phyloP scores from a whole-genome alignment of 2,888 invertebrate species.

The Zele albiditarsus region DNA sequence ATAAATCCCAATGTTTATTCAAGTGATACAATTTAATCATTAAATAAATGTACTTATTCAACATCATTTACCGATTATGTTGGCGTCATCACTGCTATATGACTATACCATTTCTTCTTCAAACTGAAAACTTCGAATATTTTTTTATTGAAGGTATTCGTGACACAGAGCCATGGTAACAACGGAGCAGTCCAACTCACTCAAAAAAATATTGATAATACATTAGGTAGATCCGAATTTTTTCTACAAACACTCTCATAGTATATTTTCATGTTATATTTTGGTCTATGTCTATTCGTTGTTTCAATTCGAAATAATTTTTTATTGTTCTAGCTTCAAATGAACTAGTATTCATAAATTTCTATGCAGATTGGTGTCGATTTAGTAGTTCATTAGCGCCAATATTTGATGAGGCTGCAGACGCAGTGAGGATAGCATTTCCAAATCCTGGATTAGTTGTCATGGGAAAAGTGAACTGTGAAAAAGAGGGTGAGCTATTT shows the following conservation, averaged over 20 bases:
- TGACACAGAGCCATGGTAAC: conserved; percentile 80
- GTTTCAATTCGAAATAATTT: background rate
- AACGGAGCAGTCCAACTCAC: conserved; percentile 89
- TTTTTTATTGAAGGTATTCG: conserved; percentile 49
- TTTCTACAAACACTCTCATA: background rate
- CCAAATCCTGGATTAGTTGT: conserved; percentile 89
- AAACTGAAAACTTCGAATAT: background rate
- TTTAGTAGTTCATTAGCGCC: conserved; percentile 98
- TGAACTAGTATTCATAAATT: conserved; percentile 98
- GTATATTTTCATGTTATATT: background rate
- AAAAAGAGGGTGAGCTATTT: conserved; percentile 84
- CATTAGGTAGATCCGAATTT: conserved; percentile 80
- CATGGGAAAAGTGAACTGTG: conserved; percentile 98
- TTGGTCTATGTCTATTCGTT: background rate
- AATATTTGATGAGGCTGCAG: conserved; percentile 96
- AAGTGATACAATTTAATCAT: background rate
- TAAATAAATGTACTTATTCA: background rate
- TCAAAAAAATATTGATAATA: conserved; percentile 87
- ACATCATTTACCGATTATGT: too few species aligned
- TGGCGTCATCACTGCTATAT: background rate
- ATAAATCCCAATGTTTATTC: background rate
- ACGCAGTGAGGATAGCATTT: conserved; percentile 85
- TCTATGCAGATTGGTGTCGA: conserved; percentile 99
- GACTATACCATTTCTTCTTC: background rate
- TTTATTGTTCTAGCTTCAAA: conserved; percentile 84